Conservation (phyloP, 1,140 invertebrate species). For the Brachystomella parvula region DNA sequence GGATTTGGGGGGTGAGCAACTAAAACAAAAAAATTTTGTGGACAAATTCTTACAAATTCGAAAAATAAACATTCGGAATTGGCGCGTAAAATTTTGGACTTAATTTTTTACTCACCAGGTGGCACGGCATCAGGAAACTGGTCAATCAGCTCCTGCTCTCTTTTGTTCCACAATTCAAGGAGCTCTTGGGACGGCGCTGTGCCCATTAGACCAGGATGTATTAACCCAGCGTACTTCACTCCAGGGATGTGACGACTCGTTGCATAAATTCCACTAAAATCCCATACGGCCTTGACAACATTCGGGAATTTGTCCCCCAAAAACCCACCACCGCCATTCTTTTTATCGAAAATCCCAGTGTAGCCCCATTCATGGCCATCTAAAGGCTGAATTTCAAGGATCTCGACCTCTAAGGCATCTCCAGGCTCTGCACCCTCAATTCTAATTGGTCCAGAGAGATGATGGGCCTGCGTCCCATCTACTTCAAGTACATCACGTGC, state of each 20-base stretch:
- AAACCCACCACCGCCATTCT: slow-evolving; percentile 23
- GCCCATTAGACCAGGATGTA: slow-evolving; percentile 29
- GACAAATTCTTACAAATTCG: not conserved
- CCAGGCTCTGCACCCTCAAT: slow-evolving; percentile 30
- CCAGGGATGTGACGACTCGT: slow-evolving; percentile 32
- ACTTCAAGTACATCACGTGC: slow-evolving; percentile 15
- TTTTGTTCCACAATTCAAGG: slow-evolving; percentile 22
- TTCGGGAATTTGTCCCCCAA: slow-evolving; percentile 4
- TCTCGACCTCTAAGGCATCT: slow-evolving; percentile 31
- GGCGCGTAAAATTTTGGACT: no score
- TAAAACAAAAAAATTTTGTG: not conserved
- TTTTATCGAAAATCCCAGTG: slow-evolving; percentile 23
- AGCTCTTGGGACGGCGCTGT: slow-evolving; percentile 23
- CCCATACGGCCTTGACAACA: slow-evolving; percentile 28
- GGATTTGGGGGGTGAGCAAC: not conserved
- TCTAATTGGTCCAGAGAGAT: slow-evolving; percentile 25
- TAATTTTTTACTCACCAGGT: not conserved
- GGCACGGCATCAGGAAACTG: not conserved
- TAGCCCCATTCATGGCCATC: slow-evolving; percentile 25
- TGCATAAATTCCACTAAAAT: slow-evolving; percentile 32
- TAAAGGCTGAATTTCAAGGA: slow-evolving; percentile 25
- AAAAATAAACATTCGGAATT: not conserved
- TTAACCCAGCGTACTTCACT: slow-evolving; percentile 24
- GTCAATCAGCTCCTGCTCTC: slow-evolving; percentile 22
- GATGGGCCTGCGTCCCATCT: slow-evolving; percentile 12